Base-by-base conservation (phyloP, 2,113 vertebrate genomes). In the Hypomesus transpacificus region DNA sequence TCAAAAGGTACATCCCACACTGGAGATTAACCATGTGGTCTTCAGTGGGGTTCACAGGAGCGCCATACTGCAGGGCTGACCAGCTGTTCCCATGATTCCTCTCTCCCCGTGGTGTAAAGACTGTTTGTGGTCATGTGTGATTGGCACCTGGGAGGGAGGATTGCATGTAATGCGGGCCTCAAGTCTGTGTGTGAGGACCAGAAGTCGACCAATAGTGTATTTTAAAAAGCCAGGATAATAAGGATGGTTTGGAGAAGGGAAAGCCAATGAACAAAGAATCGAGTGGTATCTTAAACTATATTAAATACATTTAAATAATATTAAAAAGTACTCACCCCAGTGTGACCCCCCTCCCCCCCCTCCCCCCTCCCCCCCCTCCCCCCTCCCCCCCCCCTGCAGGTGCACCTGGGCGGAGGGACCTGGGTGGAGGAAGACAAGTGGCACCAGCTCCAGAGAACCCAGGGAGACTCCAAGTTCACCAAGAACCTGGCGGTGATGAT, bases 401-500 rank as follows among this genome's bases (percentile, higher is more conserved):
- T 99, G 71, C 97, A 99, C 88, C 93, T 99, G 63, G 97, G 97
- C 74, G 97, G 96, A 70, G 96, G 97, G 73, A 98, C 98, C 87
- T 99, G 97, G 97, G 96, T 99, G 88, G 96, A 98, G 82, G 97
- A 98, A 82, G 96, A 98, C 91, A 98, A 96, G 89, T 99, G 97
- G 97, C 95, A 99, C 88, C 97, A 99, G 89, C 93, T 98, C 66
- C 96, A 99, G 90, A 93, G 96, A 71, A 99, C 97, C 84, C 97
- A 99, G 92, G 97, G 97, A 88, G 97, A 99, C 88, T 99, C 97
- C 82, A 98, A 99, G 91, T 99, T 98, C 92, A 98, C 97, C 82
- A 99, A 99, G 93, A 99, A 99, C 91, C 91, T 99, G 88, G 97
- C 97, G 61, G 97, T 99, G 75, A 98, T 98, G 96, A 99, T 99